Conservation (phyloP, 2,113 vertebrate genomes). For the Syngnathus scovelli region DNA sequence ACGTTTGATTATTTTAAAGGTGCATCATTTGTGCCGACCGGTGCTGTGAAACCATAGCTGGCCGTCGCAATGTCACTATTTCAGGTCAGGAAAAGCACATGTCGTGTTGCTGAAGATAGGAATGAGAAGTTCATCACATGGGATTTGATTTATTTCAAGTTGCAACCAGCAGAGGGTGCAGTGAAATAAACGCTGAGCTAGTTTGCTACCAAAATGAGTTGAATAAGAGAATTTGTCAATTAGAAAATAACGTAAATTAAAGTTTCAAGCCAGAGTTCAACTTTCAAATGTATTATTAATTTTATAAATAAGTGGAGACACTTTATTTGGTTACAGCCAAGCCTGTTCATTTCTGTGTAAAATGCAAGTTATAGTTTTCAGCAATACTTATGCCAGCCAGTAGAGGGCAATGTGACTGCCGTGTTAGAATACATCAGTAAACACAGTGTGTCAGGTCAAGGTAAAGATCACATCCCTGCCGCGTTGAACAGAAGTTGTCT, state of each 20-base stretch:
- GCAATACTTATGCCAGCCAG: conserved; percentile 32
- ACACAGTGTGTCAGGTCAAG: conserved; percentile 66
- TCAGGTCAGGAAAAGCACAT: conserved; percentile 31
- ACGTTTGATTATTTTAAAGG: conserved; percentile 69
- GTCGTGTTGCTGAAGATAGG: conserved; percentile 2
- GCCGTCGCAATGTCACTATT: conserved; percentile 2
- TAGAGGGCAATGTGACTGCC: conserved; percentile 33
- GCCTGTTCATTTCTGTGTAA: neutral
- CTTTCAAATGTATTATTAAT: neutral
- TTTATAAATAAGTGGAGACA: neutral
- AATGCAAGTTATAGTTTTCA: conserved; percentile 31
- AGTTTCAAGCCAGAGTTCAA: neutral
- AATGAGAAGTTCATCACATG: neutral
- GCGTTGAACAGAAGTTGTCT: conserved; percentile 64
- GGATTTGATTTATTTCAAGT: neutral
- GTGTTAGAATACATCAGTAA: conserved; percentile 68
- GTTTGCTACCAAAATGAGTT: neutral
- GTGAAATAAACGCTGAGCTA: neutral
- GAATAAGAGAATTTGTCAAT: too few relatives aligned
- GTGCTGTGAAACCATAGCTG: conserved; percentile 38
- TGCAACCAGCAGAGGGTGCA: neutral
- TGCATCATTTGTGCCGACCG: conserved; percentile 54
- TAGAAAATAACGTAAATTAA: neutral
- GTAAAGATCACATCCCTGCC: conserved; percentile 62
- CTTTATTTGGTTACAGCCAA: neutral